These are phyloP conservation scores for Elaphurus davidianus DNA, from an alignment of 2,113 vertebrate species.

Conservation along the genomic window DNA sequence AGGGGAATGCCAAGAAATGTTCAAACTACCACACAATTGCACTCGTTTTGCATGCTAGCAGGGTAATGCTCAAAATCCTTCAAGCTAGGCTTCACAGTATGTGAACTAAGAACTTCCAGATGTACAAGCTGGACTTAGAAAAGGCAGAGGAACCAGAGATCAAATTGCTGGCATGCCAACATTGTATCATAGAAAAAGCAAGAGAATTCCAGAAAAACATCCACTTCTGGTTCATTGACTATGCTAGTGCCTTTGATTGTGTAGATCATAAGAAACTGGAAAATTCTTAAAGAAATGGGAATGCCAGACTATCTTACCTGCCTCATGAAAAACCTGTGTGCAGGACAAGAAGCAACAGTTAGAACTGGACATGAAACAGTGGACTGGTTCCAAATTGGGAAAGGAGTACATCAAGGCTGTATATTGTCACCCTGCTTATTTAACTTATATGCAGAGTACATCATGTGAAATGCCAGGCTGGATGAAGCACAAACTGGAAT, in stretches of 20 bases:
- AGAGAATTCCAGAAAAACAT: background rate
- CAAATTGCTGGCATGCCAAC: background rate
- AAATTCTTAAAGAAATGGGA: background rate
- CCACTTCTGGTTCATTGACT: background rate
- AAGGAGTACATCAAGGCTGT: background rate
- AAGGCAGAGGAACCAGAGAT: background rate
- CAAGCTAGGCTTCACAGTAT: background rate
- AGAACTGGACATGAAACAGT: background rate
- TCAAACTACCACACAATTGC: background rate
- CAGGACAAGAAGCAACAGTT: background rate
- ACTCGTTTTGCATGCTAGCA: background rate
- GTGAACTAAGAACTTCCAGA: background rate
- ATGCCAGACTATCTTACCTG: background rate
- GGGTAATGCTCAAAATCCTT: background rate
- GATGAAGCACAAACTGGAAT: background rate
- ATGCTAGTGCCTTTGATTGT: background rate
- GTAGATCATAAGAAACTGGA: background rate
- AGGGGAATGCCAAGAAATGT: background rate
- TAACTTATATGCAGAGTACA: background rate
- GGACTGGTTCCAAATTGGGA: background rate
- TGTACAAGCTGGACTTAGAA: background rate
- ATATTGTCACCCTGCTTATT: background rate
- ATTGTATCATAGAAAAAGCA: background rate
- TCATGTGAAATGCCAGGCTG: background rate
- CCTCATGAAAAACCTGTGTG: background rate